Evolutionary conservation across 2,797 vertebrate genomes (phyloP), one percentile per base, ranked within the genome.

Genomic region (Vespertilio murinus): DNA sequence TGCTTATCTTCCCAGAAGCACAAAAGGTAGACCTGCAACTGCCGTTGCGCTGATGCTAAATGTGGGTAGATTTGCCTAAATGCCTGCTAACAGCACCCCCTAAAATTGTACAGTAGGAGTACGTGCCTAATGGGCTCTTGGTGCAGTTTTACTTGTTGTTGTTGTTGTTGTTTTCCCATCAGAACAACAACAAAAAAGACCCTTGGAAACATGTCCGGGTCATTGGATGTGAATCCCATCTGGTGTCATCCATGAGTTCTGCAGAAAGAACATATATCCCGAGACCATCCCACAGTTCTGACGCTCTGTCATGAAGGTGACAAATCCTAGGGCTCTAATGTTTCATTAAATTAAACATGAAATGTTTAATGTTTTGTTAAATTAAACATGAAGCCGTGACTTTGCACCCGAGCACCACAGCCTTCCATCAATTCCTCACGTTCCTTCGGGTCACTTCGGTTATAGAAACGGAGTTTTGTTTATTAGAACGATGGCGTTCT

Each of bases 281-380:
- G 88, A 93, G 87, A 91, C 30, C 30, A 94, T 80, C 95, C 42
- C 23, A 94, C 3, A 92, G 87, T 94, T 93, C 97, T 93, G 97
- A 97, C 97, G 97, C 4, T 56, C 95, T 96, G 97, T 96, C 97
- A 64, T 88, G 97, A 97, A 97, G 97, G 97, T 94, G 96, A 97
- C 95, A 98, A 98, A 98, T 97, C 97, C 97, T 97, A 95, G 94
- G 88, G 56, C 97, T 97, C 97, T 92, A 95, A 97, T 96, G 96
- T 96, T 97, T 96, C 97, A 97, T 98, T 98, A 97, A 98, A 98
- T 98, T 98, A 98, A 98, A 98, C 97, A 98, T 97, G 98, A 98
- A 98, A 98, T 97, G 97, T 97, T 97, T 97, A 97, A 98, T 98
- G 96, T 97, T 97, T 97, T 97, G 92, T 97, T 98, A 97, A 98